Evolutionary conservation across 2,113 vertebrate genomes (phyloP), one percentile per base, ranked within the genome.

Genomic region (Campylomormyrus numenius): DNA sequence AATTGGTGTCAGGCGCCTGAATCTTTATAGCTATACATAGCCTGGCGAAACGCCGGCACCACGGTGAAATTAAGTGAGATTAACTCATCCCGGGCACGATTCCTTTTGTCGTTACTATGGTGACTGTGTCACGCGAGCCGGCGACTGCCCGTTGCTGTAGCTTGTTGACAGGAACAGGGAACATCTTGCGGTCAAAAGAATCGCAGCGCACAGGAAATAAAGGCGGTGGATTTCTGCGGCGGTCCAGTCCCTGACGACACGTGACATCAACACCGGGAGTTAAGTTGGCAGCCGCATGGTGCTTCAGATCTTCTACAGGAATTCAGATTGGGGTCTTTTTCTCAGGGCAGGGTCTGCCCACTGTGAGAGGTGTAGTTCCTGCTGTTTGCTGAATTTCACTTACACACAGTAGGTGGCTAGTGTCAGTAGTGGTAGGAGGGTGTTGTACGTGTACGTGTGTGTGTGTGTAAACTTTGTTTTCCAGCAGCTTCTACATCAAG

Each of bases 21-120:
- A 35, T 35, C 49, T 87, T 87, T 53, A 53, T 9, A 35, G 24
- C 85, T 48, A 53, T 35, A 35, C 48, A 53, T 53, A 31, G 85
- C 49, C 74, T 35, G 49, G 24, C 50, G 5, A 87, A 52, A 35
- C 31, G 50, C 48, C n/a, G 2, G 85, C 27, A 27, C 24, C 31
- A 27, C 50, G 4, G 50, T 53, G 50, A 88, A 88, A 62, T 62
- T 88, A 88, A 88, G 87, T 88, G 39, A 19, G 53, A 88, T 88
- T 88, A 58, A 88, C 35, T 88, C 87, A 88, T 58, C 87, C 31
- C 27, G 39, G 87, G 35, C 53, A 62, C 42, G 56, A 88, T 42
- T 62, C 35, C 53, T 88, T 88, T 88, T 58, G 35, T 86, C 21
- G 87, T 88, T 88, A 62, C 87, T 88, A 88, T 88, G 87, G 87